A percentile compares a stretch with the other conserved stretches of the same genome.
phyloP scores from a whole-genome alignment of 2,113 vertebrate species.

The Trematomus loennbergii region DNA sequence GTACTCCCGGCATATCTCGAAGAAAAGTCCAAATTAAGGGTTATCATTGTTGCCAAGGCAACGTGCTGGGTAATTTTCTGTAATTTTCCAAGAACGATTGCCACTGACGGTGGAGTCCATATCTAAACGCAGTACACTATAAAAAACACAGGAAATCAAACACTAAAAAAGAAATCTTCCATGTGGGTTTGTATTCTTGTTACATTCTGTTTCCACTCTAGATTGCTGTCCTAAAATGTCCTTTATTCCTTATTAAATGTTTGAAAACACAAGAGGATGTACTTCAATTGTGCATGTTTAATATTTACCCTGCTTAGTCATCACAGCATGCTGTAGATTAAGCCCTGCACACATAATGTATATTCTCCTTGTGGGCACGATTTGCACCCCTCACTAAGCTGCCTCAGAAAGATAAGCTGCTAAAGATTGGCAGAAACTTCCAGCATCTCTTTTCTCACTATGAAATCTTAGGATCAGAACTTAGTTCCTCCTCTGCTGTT shows the following conservation, averaged over 20 bases:
- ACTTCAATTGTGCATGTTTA: constrained; percentile 46
- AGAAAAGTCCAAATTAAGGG: constrained; percentile 81
- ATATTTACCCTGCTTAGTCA: constrained; percentile 70
- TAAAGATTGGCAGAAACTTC: constrained; percentile 55
- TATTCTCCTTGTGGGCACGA: constrained; percentile 37
- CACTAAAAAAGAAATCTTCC: not conserved
- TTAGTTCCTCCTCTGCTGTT: constrained; percentile 39
- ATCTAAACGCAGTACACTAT: constrained; percentile 9
- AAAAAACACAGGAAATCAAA: constrained; percentile 28
- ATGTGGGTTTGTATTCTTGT: not conserved
- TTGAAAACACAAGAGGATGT: constrained; percentile 22
- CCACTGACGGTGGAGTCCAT: constrained; percentile 61
- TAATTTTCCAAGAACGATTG: constrained; percentile 73
- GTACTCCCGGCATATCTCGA: constrained; percentile 68
- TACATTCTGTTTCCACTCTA: not conserved
- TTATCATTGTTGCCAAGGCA: constrained; percentile 84
- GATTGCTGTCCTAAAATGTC: not conserved
- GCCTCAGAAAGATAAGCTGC: constrained; percentile 69
- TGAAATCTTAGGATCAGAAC: constrained; percentile 68
- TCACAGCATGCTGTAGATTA: constrained; percentile 55
- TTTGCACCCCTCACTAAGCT: constrained; percentile 57
- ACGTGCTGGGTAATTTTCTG: constrained; percentile 81
- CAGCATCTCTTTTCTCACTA: constrained; percentile 36
- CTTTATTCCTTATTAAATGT: constrained; percentile 13
- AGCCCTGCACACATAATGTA: constrained; percentile 56